Evolutionary conservation across 1,140 invertebrate species (phyloP), one percentile per base, ranked within the genome.

Genomic region (Pteromalus puparum): DNA sequence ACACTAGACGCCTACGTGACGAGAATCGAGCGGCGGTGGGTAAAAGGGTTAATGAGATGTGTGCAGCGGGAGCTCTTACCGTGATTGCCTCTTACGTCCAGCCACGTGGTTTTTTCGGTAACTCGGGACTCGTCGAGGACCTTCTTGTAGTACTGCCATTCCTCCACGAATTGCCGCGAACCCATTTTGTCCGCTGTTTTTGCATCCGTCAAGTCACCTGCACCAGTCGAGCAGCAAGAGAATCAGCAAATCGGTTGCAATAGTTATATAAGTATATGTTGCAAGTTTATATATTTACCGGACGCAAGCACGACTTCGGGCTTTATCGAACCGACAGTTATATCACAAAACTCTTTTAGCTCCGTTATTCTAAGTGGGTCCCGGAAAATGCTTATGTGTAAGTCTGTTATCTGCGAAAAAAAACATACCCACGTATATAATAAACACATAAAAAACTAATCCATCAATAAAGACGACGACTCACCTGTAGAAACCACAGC

Each of bases 11-110:
- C 15, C 13, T 48, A 48, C 13, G 46, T 48, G 46, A 48, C 12
- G 46, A 48, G 42, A 46, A 46, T 46, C 42, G 61, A 67, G 61
- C 61, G 61, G 13, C 15, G 61, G 15, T 6, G 9, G 12, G 12
- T 46, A 67, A 2, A 18, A 24, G 21, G 30, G 24, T 15, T 79
- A 42, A 68, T 15, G 42, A 81, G 24, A 34, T 2, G 5, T 34
- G 30, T 15, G n/a, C 1, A 18, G 61, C 18, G 13, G 6, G 24
- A 30, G 28, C 42, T 18, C 85, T 88, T 94, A 98, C 97, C 98
- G 95, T 99, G 98, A 94, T 99, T 99, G 91, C 98, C 98, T 92
- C 98, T 94, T 83, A 98, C 96, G 93, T 99, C 98, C 72, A 99
- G 93, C 97, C 98, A 99, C 13, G 95, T 93, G 6, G 97, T 97